Conservation (phyloP, 2,113 vertebrate species). For the Melozone crissalis region DNA sequence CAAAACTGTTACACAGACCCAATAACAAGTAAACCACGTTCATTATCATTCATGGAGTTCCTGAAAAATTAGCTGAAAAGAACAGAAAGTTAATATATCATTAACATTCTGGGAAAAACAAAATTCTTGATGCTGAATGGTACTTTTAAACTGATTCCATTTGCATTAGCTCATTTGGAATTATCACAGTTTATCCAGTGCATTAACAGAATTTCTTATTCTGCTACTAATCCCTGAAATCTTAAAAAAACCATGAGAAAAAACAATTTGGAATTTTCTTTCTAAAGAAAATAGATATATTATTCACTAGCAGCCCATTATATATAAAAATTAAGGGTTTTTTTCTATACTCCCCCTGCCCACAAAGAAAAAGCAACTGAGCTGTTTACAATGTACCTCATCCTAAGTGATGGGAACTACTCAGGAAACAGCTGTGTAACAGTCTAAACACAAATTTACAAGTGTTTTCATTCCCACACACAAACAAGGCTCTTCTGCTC, state of each 20-base stretch:
- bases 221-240: background rate
- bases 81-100: background rate
- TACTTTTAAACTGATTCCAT: background rate
- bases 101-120: background rate
- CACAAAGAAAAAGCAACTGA: background rate
- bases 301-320: background rate
- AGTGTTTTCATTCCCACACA: background rate
- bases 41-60: background rate
- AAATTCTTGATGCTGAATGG: fast-evolving
- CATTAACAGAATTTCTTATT: background rate
- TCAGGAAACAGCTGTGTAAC: background rate
- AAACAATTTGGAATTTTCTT: background rate
- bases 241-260: background rate
- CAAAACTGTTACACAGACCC: background rate
- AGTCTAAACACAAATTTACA: background rate
- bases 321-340: fast-evolving
- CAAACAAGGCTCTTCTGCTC: background rate
- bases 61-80: background rate
- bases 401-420: background rate
- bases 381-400: background rate
- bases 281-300: background rate
- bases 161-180: background rate
- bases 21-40: background rate
- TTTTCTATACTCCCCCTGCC: background rate
- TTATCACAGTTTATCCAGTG: background rate